Evolutionary conservation across 2,888 invertebrate species (phyloP).

Genomic region (Volucella zonaria): DNA sequence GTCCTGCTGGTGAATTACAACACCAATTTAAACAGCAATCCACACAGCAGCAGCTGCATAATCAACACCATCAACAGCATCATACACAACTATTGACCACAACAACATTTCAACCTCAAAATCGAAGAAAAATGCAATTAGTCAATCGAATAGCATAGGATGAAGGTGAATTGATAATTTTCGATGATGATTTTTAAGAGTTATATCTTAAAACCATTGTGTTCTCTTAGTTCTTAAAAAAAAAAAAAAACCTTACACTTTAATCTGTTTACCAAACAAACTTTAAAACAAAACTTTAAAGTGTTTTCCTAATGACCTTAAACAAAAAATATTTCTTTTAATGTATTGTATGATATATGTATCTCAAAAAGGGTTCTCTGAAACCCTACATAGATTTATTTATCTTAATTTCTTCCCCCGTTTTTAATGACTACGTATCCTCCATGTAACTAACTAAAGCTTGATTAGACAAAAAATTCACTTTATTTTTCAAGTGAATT

Average conservation of each 20-base stretch:
- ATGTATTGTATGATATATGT: too few species aligned
- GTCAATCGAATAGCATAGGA: conserved; percentile 84
- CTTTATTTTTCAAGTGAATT: conserved; percentile 66
- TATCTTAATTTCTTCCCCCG: not conserved
- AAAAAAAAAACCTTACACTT: conserved; percentile 16
- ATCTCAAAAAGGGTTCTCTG: too few species aligned
- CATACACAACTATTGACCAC: conserved; percentile 74
- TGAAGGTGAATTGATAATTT: conserved; percentile 67
- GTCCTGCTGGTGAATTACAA: conserved; percentile 82
- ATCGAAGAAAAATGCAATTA: conserved; percentile 86
- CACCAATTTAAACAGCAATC: conserved; percentile 76
- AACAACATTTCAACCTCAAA: conserved; percentile 81
- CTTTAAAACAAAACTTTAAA: too few species aligned
- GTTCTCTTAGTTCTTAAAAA: conserved; percentile 44
- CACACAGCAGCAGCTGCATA: conserved; percentile 67
- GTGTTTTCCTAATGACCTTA: too few species aligned
- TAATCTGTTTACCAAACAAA: too few species aligned
- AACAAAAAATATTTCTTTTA: too few species aligned
- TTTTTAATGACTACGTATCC: not conserved
- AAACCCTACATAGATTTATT: not conserved
- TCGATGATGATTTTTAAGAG: conserved; percentile 65
- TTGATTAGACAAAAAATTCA: conserved; percentile 8
- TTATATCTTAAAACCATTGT: conserved; percentile 27
- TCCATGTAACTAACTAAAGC: too few species aligned
- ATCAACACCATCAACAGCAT: conserved; percentile 74